Evolutionary conservation across 2,797 vertebrate genomes (phyloP), one percentile per base, ranked within the genome.

Genomic region (Microchirus variegatus): DNA sequence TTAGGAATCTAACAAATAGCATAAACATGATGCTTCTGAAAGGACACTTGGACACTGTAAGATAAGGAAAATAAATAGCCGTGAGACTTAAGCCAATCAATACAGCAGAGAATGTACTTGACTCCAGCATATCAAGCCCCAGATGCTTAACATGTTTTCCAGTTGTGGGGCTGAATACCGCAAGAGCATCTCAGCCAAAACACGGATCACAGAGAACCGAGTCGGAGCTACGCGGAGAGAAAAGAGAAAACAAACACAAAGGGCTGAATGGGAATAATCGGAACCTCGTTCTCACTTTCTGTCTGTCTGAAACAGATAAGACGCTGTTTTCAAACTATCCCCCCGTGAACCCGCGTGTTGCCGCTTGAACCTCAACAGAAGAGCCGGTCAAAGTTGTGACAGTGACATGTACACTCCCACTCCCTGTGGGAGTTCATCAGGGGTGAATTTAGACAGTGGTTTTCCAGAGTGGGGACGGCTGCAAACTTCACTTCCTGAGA

Each of bases 101-200:
- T 76, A 81, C 59, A 84, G 78, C 41, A 72, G 70, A 73, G 59
- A 66, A 64, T 72, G 75, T 70, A 75, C 60, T 75, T 48, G 56
- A 68, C 22, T 83, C 51, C 51, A 73, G 61, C 66, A 74, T 53
- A 82, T 51, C 51, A 63, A 73, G 67, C 13, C 76, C 75, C 80
- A 88, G 85, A 91, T 85, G 80, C 70, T 77, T 53, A 74, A 83
- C 75, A 88, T 89, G 82, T 83, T 88, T 85, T 88, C 78, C 80
- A 88, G 77, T 84, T 69, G 58, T n/a, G 71, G 59, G 68, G 64
- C 75, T 80, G 66, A 85, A 86, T 66, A 83, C 71, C 65, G 76
- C 16, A 15, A 35, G 17, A 64, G 80, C 84, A 60, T 60, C 65
- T 71, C 67, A 53, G 90, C 82, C 80, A 89, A 88, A 80, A 77